phyloP scores from a whole-genome alignment of 2,888 invertebrate species.

The Chymomyza fuscimana region DNA sequence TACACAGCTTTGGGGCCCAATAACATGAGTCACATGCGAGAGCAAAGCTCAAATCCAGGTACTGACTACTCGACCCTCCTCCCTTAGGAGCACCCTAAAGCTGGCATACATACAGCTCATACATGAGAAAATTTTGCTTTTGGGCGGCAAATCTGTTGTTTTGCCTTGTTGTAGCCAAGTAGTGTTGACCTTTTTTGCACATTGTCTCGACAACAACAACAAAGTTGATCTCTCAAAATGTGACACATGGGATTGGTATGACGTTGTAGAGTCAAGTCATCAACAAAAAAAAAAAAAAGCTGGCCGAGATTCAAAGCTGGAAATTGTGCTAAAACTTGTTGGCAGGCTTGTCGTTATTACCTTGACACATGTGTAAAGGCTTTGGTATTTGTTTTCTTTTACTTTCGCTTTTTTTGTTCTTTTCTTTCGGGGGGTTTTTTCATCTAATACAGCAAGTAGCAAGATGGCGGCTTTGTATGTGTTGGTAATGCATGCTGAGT shows the following conservation, averaged over 20 bases:
- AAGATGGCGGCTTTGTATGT: constrained; percentile 35
- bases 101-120: not conserved
- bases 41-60: constrained; percentile 1
- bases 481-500: constrained; percentile 71
- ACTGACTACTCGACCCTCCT: not conserved
- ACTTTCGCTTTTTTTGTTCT: constrained; percentile 3
- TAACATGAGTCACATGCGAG: constrained; percentile 15
- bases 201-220: constrained; percentile 5
- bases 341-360: constrained; percentile 57
- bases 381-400: constrained; percentile 55
- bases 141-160: not conserved
- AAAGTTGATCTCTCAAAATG: constrained; percentile 2
- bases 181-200: constrained; percentile 61
- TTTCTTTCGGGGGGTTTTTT: not conserved
- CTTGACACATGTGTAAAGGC: constrained; percentile 72
- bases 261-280: not conserved
- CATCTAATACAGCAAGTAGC: not conserved
- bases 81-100: not conserved
- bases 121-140: not conserved
- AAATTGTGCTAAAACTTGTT: constrained; percentile 63
- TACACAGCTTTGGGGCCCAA: constrained; percentile 45
- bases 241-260: not conserved
- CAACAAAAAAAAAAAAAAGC: constrained; percentile 30
- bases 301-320: constrained; percentile 60
- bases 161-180: constrained; percentile 14